Conservation (phyloP, 1,140 invertebrate genomes). For the Bombus superbus region DNA sequence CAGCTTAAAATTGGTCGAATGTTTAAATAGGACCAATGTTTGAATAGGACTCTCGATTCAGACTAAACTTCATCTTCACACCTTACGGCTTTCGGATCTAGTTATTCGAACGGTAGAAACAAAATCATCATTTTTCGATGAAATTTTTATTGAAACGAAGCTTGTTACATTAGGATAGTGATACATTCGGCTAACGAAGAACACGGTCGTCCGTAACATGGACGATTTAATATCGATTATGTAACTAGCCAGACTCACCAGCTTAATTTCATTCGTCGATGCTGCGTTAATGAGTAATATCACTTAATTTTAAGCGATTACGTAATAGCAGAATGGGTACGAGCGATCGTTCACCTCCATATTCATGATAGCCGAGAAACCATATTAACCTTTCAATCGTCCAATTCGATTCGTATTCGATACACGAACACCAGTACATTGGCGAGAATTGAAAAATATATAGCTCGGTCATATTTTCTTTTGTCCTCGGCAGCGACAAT, state of each 20-base stretch:
- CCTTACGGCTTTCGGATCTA: not conserved
- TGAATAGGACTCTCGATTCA: not conserved
- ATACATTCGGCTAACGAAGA: not conserved
- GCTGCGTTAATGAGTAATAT: constrained; percentile 10
- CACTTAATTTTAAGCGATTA: constrained; percentile 15
- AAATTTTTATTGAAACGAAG: not conserved
- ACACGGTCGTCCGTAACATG: not conserved
- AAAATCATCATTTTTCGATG: not conserved
- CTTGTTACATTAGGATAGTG: too few species aligned
- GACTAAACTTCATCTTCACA: not conserved
- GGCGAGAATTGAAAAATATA: not conserved
- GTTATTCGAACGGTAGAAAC: not conserved
- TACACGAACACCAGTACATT: too few species aligned
- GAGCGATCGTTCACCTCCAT: not conserved
- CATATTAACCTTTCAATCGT: not conserved
- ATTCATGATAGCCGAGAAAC: not conserved
- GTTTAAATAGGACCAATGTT: not conserved
- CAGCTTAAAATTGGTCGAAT: not conserved
- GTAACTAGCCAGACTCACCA: not conserved
- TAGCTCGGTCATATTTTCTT: not conserved
- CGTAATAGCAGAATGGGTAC: not conserved
- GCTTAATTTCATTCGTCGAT: constrained; percentile 17
- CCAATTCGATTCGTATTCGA: not conserved
- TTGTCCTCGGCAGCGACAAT: not conserved
- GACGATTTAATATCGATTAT: not conserved